phyloP scores from a whole-genome alignment of 2,888 invertebrate genomes.

The Margaritifera margaritifera region DNA sequence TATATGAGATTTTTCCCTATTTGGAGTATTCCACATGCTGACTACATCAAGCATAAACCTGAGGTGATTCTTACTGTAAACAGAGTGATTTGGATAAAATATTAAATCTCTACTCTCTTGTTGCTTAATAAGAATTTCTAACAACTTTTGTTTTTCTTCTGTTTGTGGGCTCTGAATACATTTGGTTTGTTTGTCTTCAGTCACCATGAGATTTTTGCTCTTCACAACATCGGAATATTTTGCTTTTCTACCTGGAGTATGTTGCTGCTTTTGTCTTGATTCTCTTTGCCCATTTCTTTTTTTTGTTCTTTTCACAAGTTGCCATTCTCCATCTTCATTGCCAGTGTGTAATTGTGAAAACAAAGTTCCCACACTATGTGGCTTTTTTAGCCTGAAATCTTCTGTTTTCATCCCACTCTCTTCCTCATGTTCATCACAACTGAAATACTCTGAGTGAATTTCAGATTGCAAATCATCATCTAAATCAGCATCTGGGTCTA shows the following conservation, averaged over 20 bases:
- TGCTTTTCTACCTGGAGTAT: no score
- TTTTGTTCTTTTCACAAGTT: background rate
- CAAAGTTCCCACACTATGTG: no score
- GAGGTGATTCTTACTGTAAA: slow-evolving; percentile 9
- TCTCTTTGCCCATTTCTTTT: background rate
- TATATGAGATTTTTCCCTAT: slow-evolving; percentile 12
- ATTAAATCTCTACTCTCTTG: slow-evolving; percentile 12
- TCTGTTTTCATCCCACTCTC: no score
- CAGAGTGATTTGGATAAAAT: slow-evolving; percentile 9
- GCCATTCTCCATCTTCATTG: slow-evolving; percentile 2
- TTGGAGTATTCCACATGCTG: slow-evolving; percentile 34
- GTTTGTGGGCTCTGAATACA: background rate
- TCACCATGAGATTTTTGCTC: background rate
- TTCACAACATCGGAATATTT: background rate
- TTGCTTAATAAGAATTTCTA: slow-evolving; percentile 4
- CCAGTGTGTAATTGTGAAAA: no score
- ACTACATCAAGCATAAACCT: slow-evolving; percentile 23
- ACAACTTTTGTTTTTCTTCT: slow-evolving; percentile 1
- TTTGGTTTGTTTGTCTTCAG: no score
- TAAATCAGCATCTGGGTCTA: background rate
- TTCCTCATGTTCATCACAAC: slow-evolving; percentile 3
- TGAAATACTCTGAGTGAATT: background rate
- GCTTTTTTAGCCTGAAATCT: no score
- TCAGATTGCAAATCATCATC: background rate
- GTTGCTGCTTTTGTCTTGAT: background rate